A percentile compares a stretch with the other conserved stretches of the same genome.
phyloP scores from a whole-genome alignment of 2,888 invertebrate genomes.

The Coenonympha glycerion region DNA sequence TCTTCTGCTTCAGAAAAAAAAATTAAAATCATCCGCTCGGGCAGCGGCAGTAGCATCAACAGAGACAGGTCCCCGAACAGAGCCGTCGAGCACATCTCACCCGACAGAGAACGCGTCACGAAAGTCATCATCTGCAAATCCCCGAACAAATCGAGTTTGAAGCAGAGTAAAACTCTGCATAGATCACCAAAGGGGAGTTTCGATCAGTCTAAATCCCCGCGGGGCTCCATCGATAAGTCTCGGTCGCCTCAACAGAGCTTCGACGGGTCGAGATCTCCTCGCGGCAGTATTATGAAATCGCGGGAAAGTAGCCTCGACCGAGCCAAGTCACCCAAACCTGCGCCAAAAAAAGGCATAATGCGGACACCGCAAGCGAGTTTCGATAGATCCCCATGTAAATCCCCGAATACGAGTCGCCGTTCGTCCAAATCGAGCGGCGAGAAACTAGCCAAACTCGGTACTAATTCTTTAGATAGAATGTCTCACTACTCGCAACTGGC shows the following conservation, averaged over 20 bases:
- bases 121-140: constrained; percentile 72
- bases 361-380: constrained; percentile 70
- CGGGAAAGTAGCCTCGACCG: constrained; percentile 65
- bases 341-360: constrained; percentile 72
- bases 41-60: constrained; percentile 71
- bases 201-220: constrained; percentile 66
- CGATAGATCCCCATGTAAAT: constrained; percentile 66
- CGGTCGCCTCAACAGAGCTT: constrained; percentile 77
- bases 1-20: constrained; percentile 49
- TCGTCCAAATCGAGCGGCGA: constrained; percentile 63
- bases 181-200: constrained; percentile 76
- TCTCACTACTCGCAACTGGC: constrained; percentile 70
- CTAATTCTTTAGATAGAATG: constrained; percentile 68
- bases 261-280: constrained; percentile 67
- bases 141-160: constrained; percentile 67
- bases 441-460: constrained; percentile 64
- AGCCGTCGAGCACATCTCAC: constrained; percentile 46
- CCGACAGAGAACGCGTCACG: constrained; percentile 65
- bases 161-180: constrained; percentile 58
- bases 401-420: constrained; percentile 63
- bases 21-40: constrained; percentile 71
- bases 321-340: constrained; percentile 65
- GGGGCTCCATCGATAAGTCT: constrained; percentile 75
- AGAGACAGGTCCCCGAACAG: constrained; percentile 65
- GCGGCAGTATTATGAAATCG: constrained; percentile 70